Conservation (phyloP, 2,797 vertebrate species). For the Hephaestus fuliginosus region DNA sequence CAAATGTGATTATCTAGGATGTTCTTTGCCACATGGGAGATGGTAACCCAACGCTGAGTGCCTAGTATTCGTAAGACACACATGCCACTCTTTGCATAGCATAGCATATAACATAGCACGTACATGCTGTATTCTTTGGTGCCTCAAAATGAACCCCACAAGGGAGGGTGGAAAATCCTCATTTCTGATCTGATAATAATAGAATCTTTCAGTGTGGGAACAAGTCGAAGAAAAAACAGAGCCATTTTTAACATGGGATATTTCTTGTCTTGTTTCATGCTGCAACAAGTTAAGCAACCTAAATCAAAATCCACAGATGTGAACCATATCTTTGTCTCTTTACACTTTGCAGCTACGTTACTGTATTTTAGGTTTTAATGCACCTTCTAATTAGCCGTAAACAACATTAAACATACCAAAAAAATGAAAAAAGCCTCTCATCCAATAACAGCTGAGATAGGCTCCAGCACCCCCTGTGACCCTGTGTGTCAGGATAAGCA, state of each 20-base stretch:
- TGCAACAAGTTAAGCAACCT: background rate
- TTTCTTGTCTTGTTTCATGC: background rate
- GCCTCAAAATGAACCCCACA: background rate
- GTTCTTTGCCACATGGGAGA: background rate
- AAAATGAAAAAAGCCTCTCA: too few relatives aligned
- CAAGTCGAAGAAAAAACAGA: background rate
- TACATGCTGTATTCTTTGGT: slow-evolving; percentile 1
- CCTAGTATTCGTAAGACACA: slow-evolving; percentile 5
- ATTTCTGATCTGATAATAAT: background rate
- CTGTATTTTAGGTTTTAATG: too few relatives aligned
- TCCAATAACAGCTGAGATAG: too few relatives aligned
- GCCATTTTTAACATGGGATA: background rate
- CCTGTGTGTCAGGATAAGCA: too few relatives aligned
- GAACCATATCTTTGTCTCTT: too few relatives aligned
- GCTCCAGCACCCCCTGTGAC: too few relatives aligned
- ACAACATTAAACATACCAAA: too few relatives aligned
- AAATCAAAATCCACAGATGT: background rate
- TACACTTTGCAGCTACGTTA: too few relatives aligned
- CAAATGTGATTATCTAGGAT: background rate
- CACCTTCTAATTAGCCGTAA: too few relatives aligned
- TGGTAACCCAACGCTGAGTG: background rate
- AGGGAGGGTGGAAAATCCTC: background rate
- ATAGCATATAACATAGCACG: background rate
- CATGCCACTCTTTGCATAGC: background rate
- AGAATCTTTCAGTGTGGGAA: background rate